Evolutionary conservation across 2,797 vertebrate genomes (phyloP).

Genomic region (Bradypodion pumilum): DNA sequence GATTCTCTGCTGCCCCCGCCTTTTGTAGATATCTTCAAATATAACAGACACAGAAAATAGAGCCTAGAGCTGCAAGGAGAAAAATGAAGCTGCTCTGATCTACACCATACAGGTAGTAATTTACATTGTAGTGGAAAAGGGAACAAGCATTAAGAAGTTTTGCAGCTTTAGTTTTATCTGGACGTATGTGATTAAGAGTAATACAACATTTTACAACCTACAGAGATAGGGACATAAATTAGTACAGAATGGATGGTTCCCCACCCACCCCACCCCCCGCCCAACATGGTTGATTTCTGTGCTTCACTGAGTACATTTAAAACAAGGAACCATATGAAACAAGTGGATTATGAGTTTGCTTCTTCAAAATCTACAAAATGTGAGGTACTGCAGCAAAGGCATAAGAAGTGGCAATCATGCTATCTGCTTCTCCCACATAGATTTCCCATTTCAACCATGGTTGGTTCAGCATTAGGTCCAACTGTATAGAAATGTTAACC

Average conservation of each 20-base stretch:
- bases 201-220: not conserved
- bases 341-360: not conserved
- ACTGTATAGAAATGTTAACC: not conserved
- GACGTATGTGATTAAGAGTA: not conserved
- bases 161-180: not conserved
- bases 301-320: not conserved
- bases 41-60: conserved; percentile 23
- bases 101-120: conserved; percentile 36
- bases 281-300: not conserved
- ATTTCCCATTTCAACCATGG: not conserved
- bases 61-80: conserved; percentile 27
- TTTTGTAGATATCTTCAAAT: conserved; percentile 34
- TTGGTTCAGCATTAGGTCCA: not conserved
- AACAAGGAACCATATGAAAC: not conserved
- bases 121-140: not conserved
- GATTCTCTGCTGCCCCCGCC: not conserved
- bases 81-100: conserved; percentile 25
- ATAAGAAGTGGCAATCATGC: not conserved
- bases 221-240: not conserved
- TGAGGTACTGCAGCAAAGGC: no score
- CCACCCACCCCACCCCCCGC: no score
- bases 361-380: not conserved
- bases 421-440: not conserved
- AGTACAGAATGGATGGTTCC: not conserved
- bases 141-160: not conserved